Conservation (phyloP, 2,888 invertebrate species). For the Oscheius myriophilus region DNA sequence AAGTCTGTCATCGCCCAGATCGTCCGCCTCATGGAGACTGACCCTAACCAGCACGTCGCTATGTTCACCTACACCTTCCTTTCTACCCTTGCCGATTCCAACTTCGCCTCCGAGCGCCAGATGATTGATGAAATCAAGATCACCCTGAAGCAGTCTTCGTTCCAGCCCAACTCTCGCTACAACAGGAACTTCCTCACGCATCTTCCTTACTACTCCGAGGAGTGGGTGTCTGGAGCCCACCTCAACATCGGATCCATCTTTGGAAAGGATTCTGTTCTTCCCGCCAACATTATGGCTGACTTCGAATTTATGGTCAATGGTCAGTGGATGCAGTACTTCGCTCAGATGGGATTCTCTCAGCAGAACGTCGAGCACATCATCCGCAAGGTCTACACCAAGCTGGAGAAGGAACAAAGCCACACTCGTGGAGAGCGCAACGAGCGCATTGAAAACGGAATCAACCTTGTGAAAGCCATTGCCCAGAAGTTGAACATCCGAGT, state of each 20-base stretch:
- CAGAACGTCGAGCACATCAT: constrained; percentile 50
- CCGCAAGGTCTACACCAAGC: constrained; percentile 36
- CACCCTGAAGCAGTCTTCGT: constrained; percentile 3
- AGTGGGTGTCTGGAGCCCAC: constrained; percentile 41
- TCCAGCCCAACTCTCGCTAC: constrained; percentile 14
- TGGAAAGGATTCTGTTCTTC: constrained; percentile 51
- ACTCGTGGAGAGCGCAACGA: constrained; percentile 4
- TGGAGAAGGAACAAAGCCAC: constrained; percentile 13
- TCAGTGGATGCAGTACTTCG: constrained; percentile 54
- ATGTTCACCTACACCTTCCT: constrained; percentile 55
- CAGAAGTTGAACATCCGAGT: constrained; percentile 52
- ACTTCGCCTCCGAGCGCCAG: background rate
- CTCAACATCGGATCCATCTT: constrained; percentile 55
- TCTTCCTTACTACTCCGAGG: constrained; percentile 48
- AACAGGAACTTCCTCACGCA: constrained; percentile 39
- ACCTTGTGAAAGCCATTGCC: constrained; percentile 47
- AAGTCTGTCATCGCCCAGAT: constrained; percentile 55
- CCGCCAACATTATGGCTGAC: constrained; percentile 39
- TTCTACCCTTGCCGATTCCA: constrained; percentile 42
- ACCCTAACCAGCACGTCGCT: constrained; percentile 56
- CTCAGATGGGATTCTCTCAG: constrained; percentile 54
- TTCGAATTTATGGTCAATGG: constrained; percentile 50
- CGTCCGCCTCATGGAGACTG: constrained; percentile 44
- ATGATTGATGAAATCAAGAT: constrained; percentile 8
- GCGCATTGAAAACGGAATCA: constrained; percentile 35